Base-by-base conservation (phyloP, 2,797 vertebrate genomes). In the Hippopotamyrus pictus region DNA sequence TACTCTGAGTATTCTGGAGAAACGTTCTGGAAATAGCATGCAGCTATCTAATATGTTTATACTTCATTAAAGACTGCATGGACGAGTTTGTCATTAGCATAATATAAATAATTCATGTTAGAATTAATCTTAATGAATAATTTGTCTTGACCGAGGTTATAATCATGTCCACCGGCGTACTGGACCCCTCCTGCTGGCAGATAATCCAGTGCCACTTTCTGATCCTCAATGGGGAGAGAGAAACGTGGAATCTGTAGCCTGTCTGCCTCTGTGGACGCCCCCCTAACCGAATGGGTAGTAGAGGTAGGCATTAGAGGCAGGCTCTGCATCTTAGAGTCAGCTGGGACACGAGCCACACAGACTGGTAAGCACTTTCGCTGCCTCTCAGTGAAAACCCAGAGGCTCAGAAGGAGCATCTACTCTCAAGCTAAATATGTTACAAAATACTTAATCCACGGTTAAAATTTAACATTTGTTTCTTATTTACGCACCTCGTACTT, bases 91-190 rank as follows among this genome's bases (percentile, higher is more conserved):
- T 9, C 25, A 87, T 87, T 87, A 57, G 85, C 33, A 41, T 87
- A 87, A 87, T 48, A 87, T 57, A 57, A 87, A 87, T 87, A 87
- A 87, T 87, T 87, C 53, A 87, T 51, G 83, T 54, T 51, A 51
- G 48, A 7, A 85, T 85, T 85, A 29, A 86, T 29, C 50, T 54
- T 86, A 84, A 53, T 51, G 83, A 86, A 29, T 86, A 33, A 51
- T 51, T 86, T 51, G 29, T 51, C 46, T 51, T 29, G 50, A 53
- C 48, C 83, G 22, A 11, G 33, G 33, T 37, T 9, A 87, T 54
- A n/a, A 41, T 84, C 82, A 48, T 29, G 37, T 57, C 50, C 2
- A 9, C 25, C 17, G 48, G 22, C 19, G 12, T 25, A 6, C 46
- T 29, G 51, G 50, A 37, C 22, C 33, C 14, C 51, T 7, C 29